A percentile compares a stretch with the other conserved stretches of the same genome.
phyloP scores from a whole-genome alignment of 2,888 invertebrate species.

The Acanthoscelides obtectus region DNA sequence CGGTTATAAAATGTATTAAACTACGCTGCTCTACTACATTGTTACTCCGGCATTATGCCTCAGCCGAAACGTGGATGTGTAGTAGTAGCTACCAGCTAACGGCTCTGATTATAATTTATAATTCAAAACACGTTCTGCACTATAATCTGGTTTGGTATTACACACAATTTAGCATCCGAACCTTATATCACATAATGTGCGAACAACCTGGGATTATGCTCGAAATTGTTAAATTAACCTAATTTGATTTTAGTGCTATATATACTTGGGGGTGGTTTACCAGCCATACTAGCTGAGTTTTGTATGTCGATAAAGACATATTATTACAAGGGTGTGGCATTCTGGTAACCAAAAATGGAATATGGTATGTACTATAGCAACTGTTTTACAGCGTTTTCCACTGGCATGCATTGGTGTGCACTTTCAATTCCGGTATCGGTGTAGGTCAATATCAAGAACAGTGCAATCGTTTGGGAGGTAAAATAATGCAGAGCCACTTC shows the following conservation, averaged over 20 bases:
- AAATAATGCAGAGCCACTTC: no score
- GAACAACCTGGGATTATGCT: constrained; percentile 4
- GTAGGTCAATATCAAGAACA: no score
- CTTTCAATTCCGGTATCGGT: no score
- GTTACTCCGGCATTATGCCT: neutral
- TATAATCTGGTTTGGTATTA: constrained; percentile 9
- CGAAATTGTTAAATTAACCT: constrained; percentile 4
- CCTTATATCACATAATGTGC: constrained; percentile 4
- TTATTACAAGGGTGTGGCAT: no score
- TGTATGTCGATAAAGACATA: no score
- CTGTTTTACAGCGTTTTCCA: no score
- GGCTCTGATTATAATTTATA: constrained; percentile 9
- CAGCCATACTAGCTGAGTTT: neutral
- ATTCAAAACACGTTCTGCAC: constrained; percentile 14
- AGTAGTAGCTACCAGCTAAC: neutral
- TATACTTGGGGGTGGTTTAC: neutral
- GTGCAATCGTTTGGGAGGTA: no score
- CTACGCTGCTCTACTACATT: neutral
- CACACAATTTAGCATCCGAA: constrained; percentile 2
- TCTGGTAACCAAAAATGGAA: no score
- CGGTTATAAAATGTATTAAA: neutral
- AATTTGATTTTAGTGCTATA: constrained; percentile 1
- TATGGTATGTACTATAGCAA: no score
- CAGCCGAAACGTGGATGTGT: constrained; percentile 5
- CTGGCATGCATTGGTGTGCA: no score